Conservation (phyloP, 2,797 vertebrate species). For the Melopsittacus undulatus region DNA sequence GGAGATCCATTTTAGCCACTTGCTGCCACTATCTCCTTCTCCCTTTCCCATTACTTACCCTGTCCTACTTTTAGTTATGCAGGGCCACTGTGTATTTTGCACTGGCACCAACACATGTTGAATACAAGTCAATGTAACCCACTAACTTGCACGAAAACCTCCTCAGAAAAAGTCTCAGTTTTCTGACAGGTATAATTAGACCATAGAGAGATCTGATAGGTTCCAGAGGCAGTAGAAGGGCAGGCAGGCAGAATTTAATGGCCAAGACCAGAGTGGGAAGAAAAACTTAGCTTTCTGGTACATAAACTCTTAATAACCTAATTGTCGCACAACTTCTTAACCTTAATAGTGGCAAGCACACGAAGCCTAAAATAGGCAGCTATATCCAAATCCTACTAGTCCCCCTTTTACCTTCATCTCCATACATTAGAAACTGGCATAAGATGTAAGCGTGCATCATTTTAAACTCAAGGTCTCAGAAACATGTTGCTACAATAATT, state of each 20-base stretch:
- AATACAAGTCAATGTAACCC: not conserved
- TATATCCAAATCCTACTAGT: not conserved
- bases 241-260: not conserved
- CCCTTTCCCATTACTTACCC: not conserved
- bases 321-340: not conserved
- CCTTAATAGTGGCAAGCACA: not conserved
- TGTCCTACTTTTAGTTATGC: not conserved
- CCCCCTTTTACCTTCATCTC: not conserved
- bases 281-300: not conserved
- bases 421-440: not conserved
- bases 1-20: not conserved
- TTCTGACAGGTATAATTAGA: not conserved
- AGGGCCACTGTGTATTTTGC: rapidly evolving
- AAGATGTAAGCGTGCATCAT: rapidly evolving
- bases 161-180: not conserved
- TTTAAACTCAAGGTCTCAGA: not conserved
- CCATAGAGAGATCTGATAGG: rapidly evolving
- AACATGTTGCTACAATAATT: not conserved
- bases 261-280: not conserved
- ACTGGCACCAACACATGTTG: not conserved
- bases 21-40: not conserved
- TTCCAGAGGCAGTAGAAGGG: not conserved
- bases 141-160: not conserved
- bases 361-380: not conserved
- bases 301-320: not conserved